Percentiles rank a stretch among this genome's conserved stretches.
These are phyloP conservation scores for Takifugu flavidus DNA, from an alignment of 2,113 vertebrate genomes.

Conservation along the genomic window DNA sequence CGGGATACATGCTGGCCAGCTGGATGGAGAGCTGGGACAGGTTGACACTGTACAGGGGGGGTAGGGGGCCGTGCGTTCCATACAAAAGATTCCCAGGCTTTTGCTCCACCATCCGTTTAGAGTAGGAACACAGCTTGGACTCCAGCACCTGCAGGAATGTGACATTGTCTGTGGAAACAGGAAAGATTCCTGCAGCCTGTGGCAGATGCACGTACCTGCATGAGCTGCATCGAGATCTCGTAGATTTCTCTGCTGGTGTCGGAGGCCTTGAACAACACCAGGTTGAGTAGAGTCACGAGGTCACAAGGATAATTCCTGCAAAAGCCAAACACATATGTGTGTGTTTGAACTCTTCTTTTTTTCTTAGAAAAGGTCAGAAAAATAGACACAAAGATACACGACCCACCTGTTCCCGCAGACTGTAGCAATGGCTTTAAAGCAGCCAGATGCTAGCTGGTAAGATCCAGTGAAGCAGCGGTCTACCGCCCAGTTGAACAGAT, in stretches of 20 bases:
- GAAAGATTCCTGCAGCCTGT: background rate
- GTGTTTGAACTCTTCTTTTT: background rate
- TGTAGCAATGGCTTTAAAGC: conserved; percentile 97
- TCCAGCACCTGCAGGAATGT: conserved; percentile 83
- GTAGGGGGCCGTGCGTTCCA: conserved; percentile 89
- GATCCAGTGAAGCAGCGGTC: conserved; percentile 97
- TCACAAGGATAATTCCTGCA: conserved; percentile 96
- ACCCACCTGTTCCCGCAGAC: conserved; percentile 94
- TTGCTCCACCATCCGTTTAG: conserved; percentile 91
- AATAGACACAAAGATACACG: background rate
- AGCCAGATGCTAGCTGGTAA: conserved; percentile 94
- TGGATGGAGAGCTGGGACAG: conserved; percentile 88
- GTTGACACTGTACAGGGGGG: conserved; percentile 93
- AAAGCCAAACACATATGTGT: conserved; percentile 1
- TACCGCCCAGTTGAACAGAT: conserved; percentile 98
- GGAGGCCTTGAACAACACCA: conserved; percentile 96
- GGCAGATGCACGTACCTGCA: conserved; percentile 82
- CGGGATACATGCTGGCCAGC: conserved; percentile 96
- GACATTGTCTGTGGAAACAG: background rate
- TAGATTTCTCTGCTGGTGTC: conserved; percentile 97
- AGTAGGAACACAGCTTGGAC: conserved; percentile 92
- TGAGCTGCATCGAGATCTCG: conserved; percentile 98
- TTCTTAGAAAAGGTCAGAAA: background rate
- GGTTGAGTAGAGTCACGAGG: conserved; percentile 92
- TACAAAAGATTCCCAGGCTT: conserved; percentile 91